Conservation (phyloP, 2,888 invertebrate species). For the Platycheirus albimanus region DNA sequence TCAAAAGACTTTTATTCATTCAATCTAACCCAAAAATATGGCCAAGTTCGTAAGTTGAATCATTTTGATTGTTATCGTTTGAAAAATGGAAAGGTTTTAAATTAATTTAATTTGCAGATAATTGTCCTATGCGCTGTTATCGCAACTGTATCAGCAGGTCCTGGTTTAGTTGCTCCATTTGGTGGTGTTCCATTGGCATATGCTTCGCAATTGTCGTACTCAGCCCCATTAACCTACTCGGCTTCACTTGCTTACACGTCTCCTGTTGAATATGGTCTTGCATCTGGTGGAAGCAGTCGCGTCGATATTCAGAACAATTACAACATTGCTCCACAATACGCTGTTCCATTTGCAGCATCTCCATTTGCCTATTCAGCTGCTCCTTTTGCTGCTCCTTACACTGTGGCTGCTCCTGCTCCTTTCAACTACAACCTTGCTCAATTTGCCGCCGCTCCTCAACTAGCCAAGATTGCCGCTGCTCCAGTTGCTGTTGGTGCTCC, state of each 20-base stretch:
- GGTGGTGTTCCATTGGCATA: constrained; percentile 49
- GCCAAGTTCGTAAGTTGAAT: constrained; percentile 63
- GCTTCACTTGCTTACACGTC: constrained; percentile 49
- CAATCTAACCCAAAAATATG: constrained; percentile 33
- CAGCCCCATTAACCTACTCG: constrained; percentile 77
- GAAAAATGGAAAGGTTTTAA: too few species aligned
- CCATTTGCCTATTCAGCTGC: constrained; percentile 82
- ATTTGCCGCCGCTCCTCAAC: constrained; percentile 50
- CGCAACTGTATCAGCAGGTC: constrained; percentile 65
- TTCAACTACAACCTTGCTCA: constrained; percentile 20
- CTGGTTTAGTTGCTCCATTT: constrained; percentile 54
- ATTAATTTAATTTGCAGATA: constrained; percentile 38
- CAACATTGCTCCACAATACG: constrained; percentile 79
- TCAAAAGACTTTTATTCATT: constrained; percentile 20
- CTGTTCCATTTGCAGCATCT: constrained; percentile 83
- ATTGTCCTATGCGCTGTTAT: constrained; percentile 63
- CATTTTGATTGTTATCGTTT: too few species aligned
- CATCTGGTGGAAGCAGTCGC: constrained; percentile 56
- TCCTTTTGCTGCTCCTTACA: constrained; percentile 50
- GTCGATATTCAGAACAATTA: constrained; percentile 68
- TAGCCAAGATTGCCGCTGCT: constrained; percentile 6
- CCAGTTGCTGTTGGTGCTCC: constrained; percentile 33
- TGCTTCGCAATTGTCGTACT: constrained; percentile 75
- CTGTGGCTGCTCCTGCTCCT: constrained; percentile 4
- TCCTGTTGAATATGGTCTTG: constrained; percentile 17